Evolutionary conservation across 2,113 vertebrate species (phyloP), one percentile per base, ranked within the genome.

Genomic region (Typhlomys cinereus): DNA sequence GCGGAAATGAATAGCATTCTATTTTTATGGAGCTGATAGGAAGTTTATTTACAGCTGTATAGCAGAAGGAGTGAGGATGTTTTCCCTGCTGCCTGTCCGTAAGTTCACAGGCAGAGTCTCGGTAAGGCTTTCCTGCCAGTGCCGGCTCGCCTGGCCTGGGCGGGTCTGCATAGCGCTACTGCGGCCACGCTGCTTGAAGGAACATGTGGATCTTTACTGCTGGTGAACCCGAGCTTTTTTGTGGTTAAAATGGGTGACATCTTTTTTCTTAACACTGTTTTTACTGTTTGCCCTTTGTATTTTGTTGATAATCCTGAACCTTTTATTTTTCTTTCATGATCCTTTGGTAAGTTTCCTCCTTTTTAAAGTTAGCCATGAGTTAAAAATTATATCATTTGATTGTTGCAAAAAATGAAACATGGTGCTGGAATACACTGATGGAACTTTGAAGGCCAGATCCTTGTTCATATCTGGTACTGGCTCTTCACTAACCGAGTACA

Each of bases 1-100:
- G 85, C 0, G 21, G 94, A 89, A 88, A 84, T 50, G 44, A 85
- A 82, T 36, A 21, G 4, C 44, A 79, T 81, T 89, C 84, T 41
- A 52, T 93, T 93, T 96, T 96, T 73, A 94, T 78, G 62, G 90
- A 85, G 57, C 39, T 85, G 50, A 64, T 87, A 73, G 71, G n/a
- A 44, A 25, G 0, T 96, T 94, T 93, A 61, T 89, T 78, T 92
- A 84, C 82, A 95, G 70, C 31, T 34, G 18, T 41, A 62, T 69
- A 44, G 6, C 66, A 57, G 41, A 67, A 61, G 39, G 18, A 67
- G 17, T 88, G 61, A 57, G 41, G 34, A 29, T 89, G 21, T 23
- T 94, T 87, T 75, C 15, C 13, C 69, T 75, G 41, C 59, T 85
- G n/a, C 81, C 87, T 59, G 81, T 94, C n/a, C 88, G 62, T 62